Conservation (phyloP, 1,140 invertebrate species). For the Pogonognathellus flavescens region DNA sequence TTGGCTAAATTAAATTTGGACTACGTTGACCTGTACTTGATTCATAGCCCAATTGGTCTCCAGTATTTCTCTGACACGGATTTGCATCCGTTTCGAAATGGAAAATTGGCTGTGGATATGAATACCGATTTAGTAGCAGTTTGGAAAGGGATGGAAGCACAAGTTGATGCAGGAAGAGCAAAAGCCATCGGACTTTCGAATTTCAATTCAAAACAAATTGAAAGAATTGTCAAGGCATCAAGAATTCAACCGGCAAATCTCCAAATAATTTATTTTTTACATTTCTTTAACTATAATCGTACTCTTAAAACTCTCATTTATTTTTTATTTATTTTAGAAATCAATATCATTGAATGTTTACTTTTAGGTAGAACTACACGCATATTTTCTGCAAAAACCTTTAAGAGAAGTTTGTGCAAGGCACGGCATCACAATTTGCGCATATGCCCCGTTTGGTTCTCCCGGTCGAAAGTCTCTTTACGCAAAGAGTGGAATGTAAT, state of each 20-base stretch:
- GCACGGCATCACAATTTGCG: constrained; percentile 57
- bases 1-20: constrained; percentile 80
- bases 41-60: constrained; percentile 70
- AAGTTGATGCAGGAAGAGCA: constrained; percentile 70
- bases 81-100: constrained; percentile 54
- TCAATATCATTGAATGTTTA: not conserved
- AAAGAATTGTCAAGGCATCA: constrained; percentile 70
- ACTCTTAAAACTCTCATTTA: not conserved
- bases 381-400: constrained; percentile 71
- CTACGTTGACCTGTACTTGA: constrained; percentile 83
- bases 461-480: constrained; percentile 71
- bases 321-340: not conserved
- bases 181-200: constrained; percentile 79
- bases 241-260: constrained; percentile 72
- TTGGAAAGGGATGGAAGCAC: constrained; percentile 77
- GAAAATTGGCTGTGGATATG: constrained; percentile 75
- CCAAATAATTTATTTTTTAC: constrained; percentile 69
- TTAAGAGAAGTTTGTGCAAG: constrained; percentile 70
- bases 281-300: not conserved
- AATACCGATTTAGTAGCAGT: constrained; percentile 78
- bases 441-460: constrained; percentile 66
- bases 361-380: constrained; percentile 69
- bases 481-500: constrained; percentile 20
- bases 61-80: constrained; percentile 66
- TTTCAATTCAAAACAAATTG: constrained; percentile 74